Conservation (phyloP, 2,113 vertebrate genomes). For the Takifugu bimaculatus region DNA sequence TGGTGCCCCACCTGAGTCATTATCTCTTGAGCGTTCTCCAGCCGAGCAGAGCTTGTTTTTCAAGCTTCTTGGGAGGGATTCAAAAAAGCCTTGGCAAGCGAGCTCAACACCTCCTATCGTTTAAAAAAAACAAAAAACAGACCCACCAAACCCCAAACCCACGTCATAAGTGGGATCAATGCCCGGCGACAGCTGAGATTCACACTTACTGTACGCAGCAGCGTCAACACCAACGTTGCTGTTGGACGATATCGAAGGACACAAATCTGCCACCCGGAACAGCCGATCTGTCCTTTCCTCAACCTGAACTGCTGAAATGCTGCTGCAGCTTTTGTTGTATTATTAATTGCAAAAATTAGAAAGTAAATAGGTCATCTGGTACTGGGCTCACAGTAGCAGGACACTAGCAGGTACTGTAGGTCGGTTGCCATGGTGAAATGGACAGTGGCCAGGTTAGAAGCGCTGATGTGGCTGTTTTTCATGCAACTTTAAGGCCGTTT, state of each 20-base stretch:
- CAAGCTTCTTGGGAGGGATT: conserved; percentile 22
- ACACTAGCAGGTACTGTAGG: neutral
- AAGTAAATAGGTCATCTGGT: too few species aligned
- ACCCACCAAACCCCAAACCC: conserved; percentile 6
- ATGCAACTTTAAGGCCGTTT: too few species aligned
- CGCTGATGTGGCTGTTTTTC: neutral
- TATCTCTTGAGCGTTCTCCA: neutral
- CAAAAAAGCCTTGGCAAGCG: neutral
- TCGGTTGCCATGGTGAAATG: conserved; percentile 33
- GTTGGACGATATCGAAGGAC: too few species aligned
- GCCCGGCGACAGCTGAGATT: conserved; percentile 28
- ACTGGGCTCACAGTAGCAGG: neutral
- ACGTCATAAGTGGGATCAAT: conserved; percentile 9
- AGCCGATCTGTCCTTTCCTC: too few species aligned
- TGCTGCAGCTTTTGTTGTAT: neutral
- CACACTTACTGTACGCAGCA: conserved; percentile 2
- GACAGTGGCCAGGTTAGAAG: conserved; percentile 4
- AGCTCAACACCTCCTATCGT: conserved; percentile 2
- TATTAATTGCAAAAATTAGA: neutral
- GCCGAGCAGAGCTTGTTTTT: conserved; percentile 5
- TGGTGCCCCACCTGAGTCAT: too few species aligned
- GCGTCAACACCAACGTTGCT: neutral
- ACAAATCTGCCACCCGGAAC: too few species aligned
- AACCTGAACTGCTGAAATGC: neutral
- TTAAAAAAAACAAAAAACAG: neutral